A percentile compares a stretch with the other conserved stretches of the same genome.
phyloP scores from a whole-genome alignment of 92 coral and sea anemone genomes.

The Epizoanthus stellaris region DNA sequence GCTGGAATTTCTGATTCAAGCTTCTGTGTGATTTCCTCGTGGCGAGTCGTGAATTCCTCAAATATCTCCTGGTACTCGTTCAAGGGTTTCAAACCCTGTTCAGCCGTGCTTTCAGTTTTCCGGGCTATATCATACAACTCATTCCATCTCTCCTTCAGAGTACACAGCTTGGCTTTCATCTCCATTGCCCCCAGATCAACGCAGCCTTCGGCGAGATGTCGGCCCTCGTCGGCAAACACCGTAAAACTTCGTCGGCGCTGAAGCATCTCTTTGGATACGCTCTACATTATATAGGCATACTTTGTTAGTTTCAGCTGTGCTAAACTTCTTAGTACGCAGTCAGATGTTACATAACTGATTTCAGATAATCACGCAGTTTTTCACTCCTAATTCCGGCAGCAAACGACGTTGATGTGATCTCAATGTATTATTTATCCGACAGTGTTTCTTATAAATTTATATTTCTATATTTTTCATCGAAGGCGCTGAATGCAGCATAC shows the following conservation, averaged over 20 bases:
- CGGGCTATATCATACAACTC: conserved; percentile 85
- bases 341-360: too few relatives aligned
- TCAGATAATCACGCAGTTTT: too few relatives aligned
- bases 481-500: too few relatives aligned
- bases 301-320: not conserved
- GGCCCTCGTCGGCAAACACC: conserved; percentile 88
- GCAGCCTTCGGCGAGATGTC: conserved; percentile 87
- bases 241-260: conserved; percentile 92
- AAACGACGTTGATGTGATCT: too few relatives aligned
- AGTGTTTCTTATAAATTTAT: too few relatives aligned
- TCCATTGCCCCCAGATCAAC: conserved; percentile 89
- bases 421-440: too few relatives aligned
- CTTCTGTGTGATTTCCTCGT: conserved; percentile 85
- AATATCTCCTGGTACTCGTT: conserved; percentile 90
- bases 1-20: conserved; percentile 65
- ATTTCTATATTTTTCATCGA: too few relatives aligned
- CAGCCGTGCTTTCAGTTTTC: conserved; percentile 83
- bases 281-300: conserved; percentile 51
- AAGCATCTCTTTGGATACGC: conserved; percentile 82
- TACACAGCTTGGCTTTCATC: conserved; percentile 87
- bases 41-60: conserved; percentile 85
- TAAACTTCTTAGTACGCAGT: too few relatives aligned
- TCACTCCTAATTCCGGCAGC: too few relatives aligned
- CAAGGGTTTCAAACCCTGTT: conserved; percentile 86
- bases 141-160: conserved; percentile 94